These are phyloP conservation scores for Callithrix jacchus DNA, from an alignment of 2,113 vertebrate genomes.

Conservation along the genomic window DNA sequence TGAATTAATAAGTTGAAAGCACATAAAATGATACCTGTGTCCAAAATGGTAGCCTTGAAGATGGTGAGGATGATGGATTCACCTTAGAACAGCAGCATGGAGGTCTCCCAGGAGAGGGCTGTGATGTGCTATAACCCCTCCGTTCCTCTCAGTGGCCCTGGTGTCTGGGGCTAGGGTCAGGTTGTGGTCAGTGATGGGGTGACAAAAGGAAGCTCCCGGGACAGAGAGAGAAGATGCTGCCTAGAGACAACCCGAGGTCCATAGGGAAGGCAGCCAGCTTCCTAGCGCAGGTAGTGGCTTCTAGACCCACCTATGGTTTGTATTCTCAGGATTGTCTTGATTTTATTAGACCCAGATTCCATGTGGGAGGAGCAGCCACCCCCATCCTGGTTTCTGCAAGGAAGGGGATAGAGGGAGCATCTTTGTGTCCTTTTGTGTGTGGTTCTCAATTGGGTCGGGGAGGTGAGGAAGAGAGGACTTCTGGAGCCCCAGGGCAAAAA, in stretches of 20 bases:
- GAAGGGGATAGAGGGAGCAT: fast-evolving
- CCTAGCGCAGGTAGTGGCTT: not conserved
- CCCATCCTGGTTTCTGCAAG: not conserved
- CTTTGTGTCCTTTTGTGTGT: not conserved
- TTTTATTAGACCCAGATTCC: not conserved
- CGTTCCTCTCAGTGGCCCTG: not conserved
- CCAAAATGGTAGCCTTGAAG: not conserved
- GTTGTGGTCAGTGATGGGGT: too few species aligned
- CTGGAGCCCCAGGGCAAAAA: not conserved
- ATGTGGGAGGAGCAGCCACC: not conserved
- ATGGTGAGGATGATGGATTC: fast-evolving
- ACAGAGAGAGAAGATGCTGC: not conserved
- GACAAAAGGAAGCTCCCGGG: not conserved
- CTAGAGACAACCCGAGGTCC: not conserved
- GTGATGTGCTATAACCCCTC: not conserved
- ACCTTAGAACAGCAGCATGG: not conserved
- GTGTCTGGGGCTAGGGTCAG: not conserved
- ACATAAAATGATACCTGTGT: too few species aligned
- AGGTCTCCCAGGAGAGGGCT: not conserved
- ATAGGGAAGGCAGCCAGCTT: too few species aligned
- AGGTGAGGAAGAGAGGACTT: not conserved
- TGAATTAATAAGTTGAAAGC: not conserved
- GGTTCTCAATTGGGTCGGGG: not conserved
- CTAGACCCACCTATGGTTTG: not conserved
- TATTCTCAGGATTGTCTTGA: not conserved